A percentile compares a stretch with the other conserved stretches of the same genome.
Conservation (phyloP, 2,797 vertebrate genomes). For the Platyrinchus mystaceus region DNA sequence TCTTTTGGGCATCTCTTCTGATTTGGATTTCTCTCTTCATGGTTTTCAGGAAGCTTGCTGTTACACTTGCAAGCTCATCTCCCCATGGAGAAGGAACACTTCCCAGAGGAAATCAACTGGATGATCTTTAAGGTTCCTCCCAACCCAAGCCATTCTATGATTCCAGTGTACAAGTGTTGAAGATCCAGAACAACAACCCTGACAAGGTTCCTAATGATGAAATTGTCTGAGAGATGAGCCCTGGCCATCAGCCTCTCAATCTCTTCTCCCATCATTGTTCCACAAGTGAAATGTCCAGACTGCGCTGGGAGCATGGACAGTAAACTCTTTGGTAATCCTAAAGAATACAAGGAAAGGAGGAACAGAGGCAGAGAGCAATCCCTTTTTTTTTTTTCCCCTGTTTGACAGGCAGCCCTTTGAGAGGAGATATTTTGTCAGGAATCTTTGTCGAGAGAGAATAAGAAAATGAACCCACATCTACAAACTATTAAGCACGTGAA, state of each 20-base stretch:
- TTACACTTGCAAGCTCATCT: not conserved
- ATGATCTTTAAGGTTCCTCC: not conserved
- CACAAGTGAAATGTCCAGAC: not conserved
- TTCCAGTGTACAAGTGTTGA: not conserved
- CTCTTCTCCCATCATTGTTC: not conserved
- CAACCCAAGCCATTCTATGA: not conserved
- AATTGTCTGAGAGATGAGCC: not conserved
- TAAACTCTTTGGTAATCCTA: not conserved
- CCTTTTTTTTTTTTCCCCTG: not conserved
- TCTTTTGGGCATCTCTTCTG: not conserved
- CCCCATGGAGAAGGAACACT: not conserved
- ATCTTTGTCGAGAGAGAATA: not conserved
- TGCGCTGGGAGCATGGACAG: not conserved
- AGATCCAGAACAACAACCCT: not conserved
- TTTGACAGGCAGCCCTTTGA: not conserved
- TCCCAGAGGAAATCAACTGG: not conserved
- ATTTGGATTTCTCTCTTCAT: not conserved
- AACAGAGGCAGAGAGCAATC: not conserved
- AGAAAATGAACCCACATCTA: not conserved
- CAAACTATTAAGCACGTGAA: not conserved
- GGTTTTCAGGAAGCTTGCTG: not conserved
- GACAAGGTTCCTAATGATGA: not conserved
- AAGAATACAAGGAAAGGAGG: not conserved
- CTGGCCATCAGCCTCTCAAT: not conserved
- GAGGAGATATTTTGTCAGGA: not conserved